phyloP scores from a whole-genome alignment of 2,113 vertebrate species.

The Varanus komodoensis region DNA sequence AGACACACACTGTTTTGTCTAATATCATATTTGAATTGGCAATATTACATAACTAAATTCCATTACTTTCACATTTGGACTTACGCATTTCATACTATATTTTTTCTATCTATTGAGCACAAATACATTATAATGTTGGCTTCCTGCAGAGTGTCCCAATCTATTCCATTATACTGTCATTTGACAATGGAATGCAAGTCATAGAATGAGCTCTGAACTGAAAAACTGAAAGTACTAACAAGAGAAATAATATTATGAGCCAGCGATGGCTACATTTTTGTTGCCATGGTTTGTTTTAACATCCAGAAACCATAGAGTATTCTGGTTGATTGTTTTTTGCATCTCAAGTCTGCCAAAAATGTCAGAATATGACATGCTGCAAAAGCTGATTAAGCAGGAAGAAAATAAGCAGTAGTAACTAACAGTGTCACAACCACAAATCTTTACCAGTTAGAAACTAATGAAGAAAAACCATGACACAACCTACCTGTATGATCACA shows the following conservation, averaged over 20 bases:
- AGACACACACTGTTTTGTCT: background rate
- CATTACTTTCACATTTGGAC: background rate
- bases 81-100: background rate
- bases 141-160: background rate
- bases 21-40: constrained; percentile 1
- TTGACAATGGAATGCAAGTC: background rate
- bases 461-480: background rate
- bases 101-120: background rate
- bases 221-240: background rate
- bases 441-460: background rate
- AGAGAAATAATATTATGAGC: background rate
- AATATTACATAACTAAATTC: background rate
- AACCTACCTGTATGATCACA: constrained; percentile 48
- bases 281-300: background rate
- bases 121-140: background rate
- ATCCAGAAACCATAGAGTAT: background rate
- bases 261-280: background rate
- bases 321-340: background rate
- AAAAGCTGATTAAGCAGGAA: constrained; percentile 4
- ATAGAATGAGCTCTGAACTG: background rate
- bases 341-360: background rate
- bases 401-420: background rate
- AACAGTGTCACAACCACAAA: background rate
- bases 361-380: background rate
- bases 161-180: background rate